Evolutionary conservation across 92 coral and sea anemone species (phyloP).

Genomic region (Metridium senile): DNA sequence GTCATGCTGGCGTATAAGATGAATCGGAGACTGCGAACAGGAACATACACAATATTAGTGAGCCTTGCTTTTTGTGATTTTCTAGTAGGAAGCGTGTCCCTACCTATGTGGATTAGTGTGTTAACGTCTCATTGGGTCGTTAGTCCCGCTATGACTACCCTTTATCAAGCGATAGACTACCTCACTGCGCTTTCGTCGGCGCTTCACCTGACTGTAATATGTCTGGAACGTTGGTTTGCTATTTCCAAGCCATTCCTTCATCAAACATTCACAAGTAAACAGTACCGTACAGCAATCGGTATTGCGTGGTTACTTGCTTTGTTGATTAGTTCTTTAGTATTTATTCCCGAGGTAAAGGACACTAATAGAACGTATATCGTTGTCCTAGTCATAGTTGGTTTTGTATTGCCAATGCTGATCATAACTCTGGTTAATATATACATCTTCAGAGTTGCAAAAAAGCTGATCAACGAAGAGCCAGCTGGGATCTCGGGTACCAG

Average conservation of each 20-base stretch:
- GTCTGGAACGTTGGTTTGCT: conserved; percentile 61
- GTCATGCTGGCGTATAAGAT: conserved; percentile 62
- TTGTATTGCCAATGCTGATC: conserved; percentile 29
- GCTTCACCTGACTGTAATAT: conserved; percentile 53
- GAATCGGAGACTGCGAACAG: conserved; percentile 65
- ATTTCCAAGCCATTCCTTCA: conserved; percentile 63
- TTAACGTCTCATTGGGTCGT: conserved; percentile 14
- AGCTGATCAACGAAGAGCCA: conserved; percentile 47
- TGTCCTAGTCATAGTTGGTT: conserved; percentile 37
- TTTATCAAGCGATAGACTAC: conserved; percentile 46
- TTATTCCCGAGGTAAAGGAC: conserved; percentile 25
- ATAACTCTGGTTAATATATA: conserved; percentile 37
- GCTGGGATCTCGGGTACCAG: not conserved
- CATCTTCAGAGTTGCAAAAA: conserved; percentile 51
- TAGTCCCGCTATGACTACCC: conserved; percentile 4
- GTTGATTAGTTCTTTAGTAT: conserved; percentile 17
- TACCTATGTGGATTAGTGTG: conserved; percentile 69
- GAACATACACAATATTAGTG: conserved; percentile 64
- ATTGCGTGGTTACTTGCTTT: conserved; percentile 34
- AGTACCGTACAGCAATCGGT: conserved; percentile 21
- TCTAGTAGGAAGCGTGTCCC: conserved; percentile 71
- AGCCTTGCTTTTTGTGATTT: conserved; percentile 79
- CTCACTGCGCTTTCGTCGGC: conserved; percentile 52
- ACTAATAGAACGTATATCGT: conserved; percentile 25
- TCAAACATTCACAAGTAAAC: conserved; percentile 29